A percentile compares a stretch with the other conserved stretches of the same genome.
phyloP scores from a whole-genome alignment of 2,888 invertebrate genomes.

The Uloborus plumipes region DNA sequence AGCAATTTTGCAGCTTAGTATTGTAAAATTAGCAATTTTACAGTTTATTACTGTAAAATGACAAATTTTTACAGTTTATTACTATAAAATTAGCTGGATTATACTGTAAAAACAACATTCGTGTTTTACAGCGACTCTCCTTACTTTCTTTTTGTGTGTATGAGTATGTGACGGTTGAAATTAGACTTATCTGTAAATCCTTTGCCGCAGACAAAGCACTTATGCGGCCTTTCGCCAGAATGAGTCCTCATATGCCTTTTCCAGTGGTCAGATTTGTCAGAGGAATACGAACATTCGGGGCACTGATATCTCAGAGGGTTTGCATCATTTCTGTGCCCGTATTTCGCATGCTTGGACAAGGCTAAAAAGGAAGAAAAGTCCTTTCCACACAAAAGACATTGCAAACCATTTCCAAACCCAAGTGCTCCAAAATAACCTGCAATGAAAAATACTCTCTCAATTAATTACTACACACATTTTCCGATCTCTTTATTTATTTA shows the following conservation, averaged over 20 bases:
- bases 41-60: too few relatives aligned
- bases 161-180: constrained; percentile 13
- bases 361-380: constrained; percentile 10
- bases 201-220: constrained; percentile 5
- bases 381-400: constrained; percentile 10
- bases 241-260: constrained; percentile 25
- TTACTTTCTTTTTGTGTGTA: constrained; percentile 4
- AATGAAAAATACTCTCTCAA: too few relatives aligned
- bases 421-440: too few relatives aligned
- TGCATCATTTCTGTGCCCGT: constrained; percentile 17
- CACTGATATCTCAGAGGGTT: constrained; percentile 24
- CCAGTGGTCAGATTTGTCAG: constrained; percentile 26
- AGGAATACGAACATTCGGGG: constrained; percentile 15
- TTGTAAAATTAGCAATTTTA: too few relatives aligned
- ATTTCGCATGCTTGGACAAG: constrained; percentile 18
- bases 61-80: too few relatives aligned
- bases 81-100: too few relatives aligned
- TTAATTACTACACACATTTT: too few relatives aligned
- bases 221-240: constrained; percentile 25
- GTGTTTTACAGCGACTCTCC: too few relatives aligned
- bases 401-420: constrained; percentile 3
- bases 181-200: constrained; percentile 25
- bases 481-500: too few relatives aligned
- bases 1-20: too few relatives aligned
- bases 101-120: too few relatives aligned